These are phyloP conservation scores for Chaetophractus vellerosus DNA, from an alignment of 2,797 vertebrate species.

Conservation along the genomic window DNA sequence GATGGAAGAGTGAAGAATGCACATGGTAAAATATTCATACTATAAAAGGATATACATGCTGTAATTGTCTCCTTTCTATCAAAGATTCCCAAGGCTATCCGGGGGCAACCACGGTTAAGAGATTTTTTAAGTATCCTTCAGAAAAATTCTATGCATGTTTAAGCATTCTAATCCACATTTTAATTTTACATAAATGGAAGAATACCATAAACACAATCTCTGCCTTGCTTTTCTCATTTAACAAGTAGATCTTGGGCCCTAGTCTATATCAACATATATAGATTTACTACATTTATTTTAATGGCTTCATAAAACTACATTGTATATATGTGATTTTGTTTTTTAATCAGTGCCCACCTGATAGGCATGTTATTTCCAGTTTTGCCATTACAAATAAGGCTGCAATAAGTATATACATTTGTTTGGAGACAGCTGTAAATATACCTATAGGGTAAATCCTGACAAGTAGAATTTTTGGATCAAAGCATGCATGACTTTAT, in stretches of 20 bases:
- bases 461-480: not conserved
- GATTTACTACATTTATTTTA: conserved; percentile 4
- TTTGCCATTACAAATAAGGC: conserved; percentile 38
- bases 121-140: conserved; percentile 42
- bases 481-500: not conserved
- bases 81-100: not conserved
- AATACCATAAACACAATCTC: conserved; percentile 11
- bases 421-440: not conserved
- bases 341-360: conserved; percentile 18
- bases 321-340: not conserved
- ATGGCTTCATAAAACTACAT: conserved; percentile 13
- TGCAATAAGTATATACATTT: not conserved
- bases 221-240: conserved; percentile 27
- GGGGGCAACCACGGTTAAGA: not conserved
- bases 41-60: not conserved
- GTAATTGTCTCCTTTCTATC: not conserved
- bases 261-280: not conserved
- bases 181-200: conserved; percentile 57
- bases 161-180: conserved; percentile 61
- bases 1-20: conserved; percentile 53
- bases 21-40: conserved; percentile 47
- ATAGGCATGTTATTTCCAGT: not conserved
- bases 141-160: not conserved
- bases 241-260: not conserved
- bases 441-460: not conserved